Evolutionary conservation across 1,140 invertebrate genomes (phyloP).

Genomic region (Bathynomus jamesi): DNA sequence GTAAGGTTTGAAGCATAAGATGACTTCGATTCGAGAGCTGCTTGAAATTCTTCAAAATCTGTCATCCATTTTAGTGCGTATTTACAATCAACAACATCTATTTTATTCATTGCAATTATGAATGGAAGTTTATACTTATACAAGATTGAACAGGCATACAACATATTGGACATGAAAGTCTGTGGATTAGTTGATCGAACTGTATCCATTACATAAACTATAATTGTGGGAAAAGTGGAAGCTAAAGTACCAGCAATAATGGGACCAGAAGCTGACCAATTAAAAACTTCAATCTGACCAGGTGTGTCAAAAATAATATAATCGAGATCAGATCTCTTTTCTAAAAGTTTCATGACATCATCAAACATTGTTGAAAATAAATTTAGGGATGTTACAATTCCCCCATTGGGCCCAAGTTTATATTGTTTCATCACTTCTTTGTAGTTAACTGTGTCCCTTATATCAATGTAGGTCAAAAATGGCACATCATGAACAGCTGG

Average conservation of each 20-base stretch:
- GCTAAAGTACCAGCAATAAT: constrained; percentile 87
- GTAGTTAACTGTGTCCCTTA: constrained; percentile 95
- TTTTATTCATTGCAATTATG: constrained; percentile 94
- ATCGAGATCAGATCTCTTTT: constrained; percentile 60
- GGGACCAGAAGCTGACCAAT: constrained; percentile 95
- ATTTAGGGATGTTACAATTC: constrained; percentile 94
- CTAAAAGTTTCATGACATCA: constrained; percentile 74
- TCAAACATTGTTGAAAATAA: constrained; percentile 96
- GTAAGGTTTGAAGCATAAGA: constrained; percentile 87
- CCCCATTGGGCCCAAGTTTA: constrained; percentile 90
- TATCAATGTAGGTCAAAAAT: constrained; percentile 63
- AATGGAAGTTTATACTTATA: constrained; percentile 96
- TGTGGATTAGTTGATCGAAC: constrained; percentile 83
- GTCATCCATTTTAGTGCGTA: constrained; percentile 96
- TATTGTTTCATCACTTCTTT: constrained; percentile 99
- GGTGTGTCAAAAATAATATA: constrained; percentile 96
- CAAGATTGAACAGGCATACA: constrained; percentile 99
- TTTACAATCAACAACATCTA: constrained; percentile 75
- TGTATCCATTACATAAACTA: constrained; percentile 93
- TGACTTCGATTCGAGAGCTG: constrained; percentile 71
- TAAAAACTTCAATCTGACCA: constrained; percentile 79
- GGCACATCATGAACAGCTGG: constrained; percentile 91
- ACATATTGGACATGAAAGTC: constrained; percentile 99
- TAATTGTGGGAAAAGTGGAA: constrained; percentile 79
- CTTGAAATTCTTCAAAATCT: constrained; percentile 90